Percentiles rank a stretch among this genome's conserved stretches.
Conservation (phyloP, 2,113 vertebrate species). For the Ochotona curzoniae region DNA sequence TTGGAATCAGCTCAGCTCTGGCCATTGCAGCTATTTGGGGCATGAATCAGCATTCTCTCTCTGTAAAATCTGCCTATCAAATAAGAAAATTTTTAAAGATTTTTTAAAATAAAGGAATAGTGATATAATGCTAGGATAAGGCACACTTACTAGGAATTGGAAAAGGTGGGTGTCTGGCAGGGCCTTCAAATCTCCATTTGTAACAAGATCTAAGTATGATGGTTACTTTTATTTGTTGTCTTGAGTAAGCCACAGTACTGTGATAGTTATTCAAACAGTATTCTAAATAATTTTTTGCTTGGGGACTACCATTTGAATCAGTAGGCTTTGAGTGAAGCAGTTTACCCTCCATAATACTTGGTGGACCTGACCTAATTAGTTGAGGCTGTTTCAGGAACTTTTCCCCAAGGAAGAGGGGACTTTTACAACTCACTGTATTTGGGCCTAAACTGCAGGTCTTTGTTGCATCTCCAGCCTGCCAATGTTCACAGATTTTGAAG, state of each 20-base stretch:
- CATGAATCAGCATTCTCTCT: no score
- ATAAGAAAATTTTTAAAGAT: no score
- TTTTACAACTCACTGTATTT: neutral
- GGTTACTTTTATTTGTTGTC: neutral
- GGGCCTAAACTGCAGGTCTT: neutral
- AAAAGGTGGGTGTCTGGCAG: neutral
- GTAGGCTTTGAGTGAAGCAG: neutral
- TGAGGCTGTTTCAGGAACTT: neutral
- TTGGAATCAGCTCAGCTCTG: no score
- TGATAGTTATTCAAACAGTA: neutral
- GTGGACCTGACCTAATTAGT: neutral
- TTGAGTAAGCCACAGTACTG: neutral
- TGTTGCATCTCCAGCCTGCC: neutral
- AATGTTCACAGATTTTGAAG: neutral
- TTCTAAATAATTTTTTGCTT: neutral
- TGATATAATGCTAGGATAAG: neutral
- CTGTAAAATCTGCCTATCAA: no score
- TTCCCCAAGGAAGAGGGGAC: neutral
- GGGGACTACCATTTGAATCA: neutral
- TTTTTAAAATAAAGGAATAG: neutral
- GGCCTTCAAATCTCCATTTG: conserved; percentile 14
- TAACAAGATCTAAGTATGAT: neutral
- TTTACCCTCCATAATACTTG: neutral
- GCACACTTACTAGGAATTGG: neutral
- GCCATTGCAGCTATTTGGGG: no score